phyloP scores from a whole-genome alignment of 2,888 invertebrate species.

The Sympetrum striolatum region DNA sequence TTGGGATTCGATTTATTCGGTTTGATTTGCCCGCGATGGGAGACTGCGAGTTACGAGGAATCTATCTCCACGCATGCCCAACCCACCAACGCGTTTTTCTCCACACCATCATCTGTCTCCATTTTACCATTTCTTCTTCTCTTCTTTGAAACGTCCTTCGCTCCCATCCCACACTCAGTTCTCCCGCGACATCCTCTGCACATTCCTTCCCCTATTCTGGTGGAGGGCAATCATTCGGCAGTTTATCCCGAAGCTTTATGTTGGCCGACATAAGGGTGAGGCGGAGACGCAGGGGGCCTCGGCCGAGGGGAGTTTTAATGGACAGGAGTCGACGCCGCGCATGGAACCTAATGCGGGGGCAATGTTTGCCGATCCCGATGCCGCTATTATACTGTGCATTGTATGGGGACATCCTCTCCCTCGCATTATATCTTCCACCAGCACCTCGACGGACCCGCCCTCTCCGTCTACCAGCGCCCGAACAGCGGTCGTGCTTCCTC shows the following conservation, averaged over 20 bases:
- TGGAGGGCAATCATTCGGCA: background rate
- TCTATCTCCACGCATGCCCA: background rate
- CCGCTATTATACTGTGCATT: constrained; percentile 16
- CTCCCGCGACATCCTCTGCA: background rate
- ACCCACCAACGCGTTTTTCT: background rate
- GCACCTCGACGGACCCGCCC: background rate
- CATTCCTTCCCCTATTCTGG: background rate
- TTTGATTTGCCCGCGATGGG: background rate
- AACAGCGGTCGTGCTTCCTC: background rate
- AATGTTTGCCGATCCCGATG: constrained; percentile 10
- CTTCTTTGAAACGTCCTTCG: background rate
- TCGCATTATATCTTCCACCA: background rate
- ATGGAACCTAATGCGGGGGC: constrained; percentile 17
- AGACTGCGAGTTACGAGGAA: too few relatives aligned
- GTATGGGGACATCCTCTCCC: background rate
- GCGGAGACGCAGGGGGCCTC: background rate
- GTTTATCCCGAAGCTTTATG: background rate
- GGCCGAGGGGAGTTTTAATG: constrained; percentile 5
- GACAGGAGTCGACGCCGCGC: constrained; percentile 9
- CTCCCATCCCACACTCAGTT: background rate
- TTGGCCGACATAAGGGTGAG: background rate
- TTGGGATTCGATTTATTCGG: background rate
- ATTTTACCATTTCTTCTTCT: background rate
- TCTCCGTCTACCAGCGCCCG: background rate
- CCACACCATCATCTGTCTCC: background rate